Evolutionary conservation across 2,113 vertebrate genomes (phyloP).

Genomic region (Silurus asotus): DNA sequence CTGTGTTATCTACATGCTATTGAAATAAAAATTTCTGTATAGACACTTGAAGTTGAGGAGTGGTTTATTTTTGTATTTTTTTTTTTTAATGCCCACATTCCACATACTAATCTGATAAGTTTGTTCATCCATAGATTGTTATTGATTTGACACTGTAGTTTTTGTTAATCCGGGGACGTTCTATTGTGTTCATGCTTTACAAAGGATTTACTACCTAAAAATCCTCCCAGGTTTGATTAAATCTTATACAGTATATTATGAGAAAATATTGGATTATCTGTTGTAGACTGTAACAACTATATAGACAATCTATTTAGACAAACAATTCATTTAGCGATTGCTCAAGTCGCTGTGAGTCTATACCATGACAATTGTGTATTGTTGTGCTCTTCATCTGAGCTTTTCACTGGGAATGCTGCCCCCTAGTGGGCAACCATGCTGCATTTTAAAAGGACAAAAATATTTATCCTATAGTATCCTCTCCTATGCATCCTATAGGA

Average conservation of each 20-base stretch:
- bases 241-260: neutral
- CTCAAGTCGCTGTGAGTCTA: neutral
- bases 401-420: neutral
- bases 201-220: neutral
- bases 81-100: neutral
- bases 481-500: neutral
- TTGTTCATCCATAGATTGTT: neutral
- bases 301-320: neutral
- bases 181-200: neutral
- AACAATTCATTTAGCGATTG: neutral
- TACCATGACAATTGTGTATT: neutral
- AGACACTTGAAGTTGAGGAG: constrained; percentile 47
- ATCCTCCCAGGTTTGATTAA: neutral
- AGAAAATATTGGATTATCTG: neutral
- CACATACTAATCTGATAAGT: neutral
- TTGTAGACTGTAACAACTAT: neutral
- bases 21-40: constrained; percentile 71
- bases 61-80: neutral
- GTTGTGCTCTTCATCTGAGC: neutral
- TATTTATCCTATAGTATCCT: too few species aligned
- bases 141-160: neutral
- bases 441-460: neutral
- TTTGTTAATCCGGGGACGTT: neutral
- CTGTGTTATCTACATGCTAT: constrained; percentile 72
- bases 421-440: neutral